Evolutionary conservation across 2,888 invertebrate genomes (phyloP), one percentile per base, ranked within the genome.

Genomic region (Lycia hirtaria): DNA sequence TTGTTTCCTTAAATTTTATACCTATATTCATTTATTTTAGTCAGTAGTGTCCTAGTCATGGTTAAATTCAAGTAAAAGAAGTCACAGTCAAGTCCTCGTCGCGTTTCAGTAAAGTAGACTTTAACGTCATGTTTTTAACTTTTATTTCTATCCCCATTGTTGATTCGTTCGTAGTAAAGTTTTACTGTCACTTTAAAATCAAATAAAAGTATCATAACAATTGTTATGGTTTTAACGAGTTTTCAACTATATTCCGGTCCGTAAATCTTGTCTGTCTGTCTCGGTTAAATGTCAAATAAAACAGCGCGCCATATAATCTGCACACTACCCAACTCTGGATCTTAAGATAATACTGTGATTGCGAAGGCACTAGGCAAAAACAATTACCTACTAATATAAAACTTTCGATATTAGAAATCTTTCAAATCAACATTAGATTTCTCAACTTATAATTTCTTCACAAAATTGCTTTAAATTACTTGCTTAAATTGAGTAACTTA

Each of bases 151-250:
- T 10, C 22, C 9, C 45, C 33, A 7, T 33, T 51, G 73, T 70
- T 66, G 68, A 64, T 62, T 67, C 67, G 65, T 64, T 66, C 60
- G 66, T 66, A 64, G 60, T 56, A 56, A 59, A 50, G 60, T 72
- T 81, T 83, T 80, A 79, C 60, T 49, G 65, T 63, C 71, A 68
- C 74, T 79, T n/a, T 75, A 66, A 75, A 81, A 71, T 62, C 59
- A 15, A 68, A 75, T 79, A 72, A 76, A 78, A 65, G 14, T 41
- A 56, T 56, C 48, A 56, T 64, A 49, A 54, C 41, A 40, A 47
- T 44, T 49, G 57, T 59, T 59, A 56, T 58, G 59, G 44, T 51
- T 67, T 70, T 69, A 65, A 69, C 51, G 68, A 61, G 52, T 60
- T 62, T 62, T 59, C 47, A 44, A 45, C 49, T 58, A 54, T 57